Conservation (phyloP, 2,797 vertebrate species). For the Parambassis ranga region DNA sequence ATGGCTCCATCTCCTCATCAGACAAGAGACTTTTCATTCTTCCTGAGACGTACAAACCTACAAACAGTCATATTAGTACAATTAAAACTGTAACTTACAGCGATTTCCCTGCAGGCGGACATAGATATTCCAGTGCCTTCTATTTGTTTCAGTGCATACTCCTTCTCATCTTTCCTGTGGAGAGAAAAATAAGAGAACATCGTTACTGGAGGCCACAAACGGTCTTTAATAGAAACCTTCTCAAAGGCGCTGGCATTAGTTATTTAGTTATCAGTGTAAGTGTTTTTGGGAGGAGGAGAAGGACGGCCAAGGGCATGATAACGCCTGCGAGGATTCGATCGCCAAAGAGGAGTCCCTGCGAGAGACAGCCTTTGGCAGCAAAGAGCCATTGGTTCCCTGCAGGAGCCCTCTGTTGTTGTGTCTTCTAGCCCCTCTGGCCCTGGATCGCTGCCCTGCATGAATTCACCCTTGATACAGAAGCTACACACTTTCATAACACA, state of each 20-base stretch:
- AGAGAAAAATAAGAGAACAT: slow-evolving; percentile 35
- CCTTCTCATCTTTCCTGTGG: slow-evolving; percentile 96
- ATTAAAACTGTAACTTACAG: slow-evolving; percentile 84
- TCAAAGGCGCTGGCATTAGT: not conserved
- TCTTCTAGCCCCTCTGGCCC: not conserved
- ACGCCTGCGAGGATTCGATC: not conserved
- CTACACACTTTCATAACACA: not conserved
- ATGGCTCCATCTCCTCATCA: too few species aligned
- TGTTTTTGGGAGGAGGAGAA: not conserved
- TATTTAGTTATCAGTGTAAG: not conserved
- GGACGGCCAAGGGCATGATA: not conserved
- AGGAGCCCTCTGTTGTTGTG: not conserved
- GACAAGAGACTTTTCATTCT: too few species aligned
- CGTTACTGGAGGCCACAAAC: slow-evolving; percentile 1
- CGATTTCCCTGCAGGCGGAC: slow-evolving; percentile 99
- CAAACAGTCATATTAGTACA: too few species aligned
- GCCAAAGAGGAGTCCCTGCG: slow-evolving; percentile 10
- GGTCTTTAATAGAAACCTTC: not conserved
- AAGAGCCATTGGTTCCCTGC: slow-evolving; percentile 3
- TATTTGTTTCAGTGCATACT: slow-evolving; percentile 99
- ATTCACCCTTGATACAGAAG: slow-evolving; percentile 17
- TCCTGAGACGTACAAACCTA: too few species aligned
- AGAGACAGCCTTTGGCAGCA: slow-evolving; percentile 16
- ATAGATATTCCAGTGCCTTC: slow-evolving; percentile 99
- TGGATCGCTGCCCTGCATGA: slow-evolving; percentile 8